phyloP scores from a whole-genome alignment of 2,113 vertebrate species.

The Pyxicephalus adspersus region DNA sequence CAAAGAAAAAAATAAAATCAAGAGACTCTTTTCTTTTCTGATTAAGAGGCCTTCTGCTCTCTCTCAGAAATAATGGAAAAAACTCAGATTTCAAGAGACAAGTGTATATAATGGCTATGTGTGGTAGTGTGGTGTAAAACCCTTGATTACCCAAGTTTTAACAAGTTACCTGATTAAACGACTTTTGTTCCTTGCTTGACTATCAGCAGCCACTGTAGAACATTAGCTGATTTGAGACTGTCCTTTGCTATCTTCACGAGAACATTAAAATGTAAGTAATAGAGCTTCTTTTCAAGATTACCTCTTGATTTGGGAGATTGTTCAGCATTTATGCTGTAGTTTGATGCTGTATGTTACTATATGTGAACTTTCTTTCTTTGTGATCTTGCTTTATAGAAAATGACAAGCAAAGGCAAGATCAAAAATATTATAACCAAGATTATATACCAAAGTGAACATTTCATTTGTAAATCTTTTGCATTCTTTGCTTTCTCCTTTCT shows the following conservation, averaged over 20 bases:
- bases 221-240: conserved; percentile 10
- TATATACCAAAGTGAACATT: too few species aligned
- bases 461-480: too few species aligned
- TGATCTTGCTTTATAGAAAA: too few species aligned
- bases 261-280: conserved; percentile 18
- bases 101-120: conserved; percentile 35
- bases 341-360: background rate
- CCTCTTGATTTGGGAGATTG: background rate
- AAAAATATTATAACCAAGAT: too few species aligned
- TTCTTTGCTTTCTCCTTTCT: too few species aligned
- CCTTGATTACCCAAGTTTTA: conserved; percentile 51
- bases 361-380: too few species aligned
- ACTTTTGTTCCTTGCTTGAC: conserved; percentile 30
- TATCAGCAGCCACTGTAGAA: conserved; percentile 6
- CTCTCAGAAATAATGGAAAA: conserved; percentile 44
- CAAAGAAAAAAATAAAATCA: conserved; percentile 21
- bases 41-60: conserved; percentile 47
- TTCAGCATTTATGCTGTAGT: background rate
- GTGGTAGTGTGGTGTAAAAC: conserved; percentile 32
- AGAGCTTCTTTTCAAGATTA: conserved; percentile 17
- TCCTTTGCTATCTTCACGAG: background rate
- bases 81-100: conserved; percentile 28
- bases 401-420: too few species aligned
- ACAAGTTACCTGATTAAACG: conserved; percentile 53
- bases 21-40: conserved; percentile 29